phyloP scores from a whole-genome alignment of 2,888 invertebrate species.

The Diloba caeruleocephala region DNA sequence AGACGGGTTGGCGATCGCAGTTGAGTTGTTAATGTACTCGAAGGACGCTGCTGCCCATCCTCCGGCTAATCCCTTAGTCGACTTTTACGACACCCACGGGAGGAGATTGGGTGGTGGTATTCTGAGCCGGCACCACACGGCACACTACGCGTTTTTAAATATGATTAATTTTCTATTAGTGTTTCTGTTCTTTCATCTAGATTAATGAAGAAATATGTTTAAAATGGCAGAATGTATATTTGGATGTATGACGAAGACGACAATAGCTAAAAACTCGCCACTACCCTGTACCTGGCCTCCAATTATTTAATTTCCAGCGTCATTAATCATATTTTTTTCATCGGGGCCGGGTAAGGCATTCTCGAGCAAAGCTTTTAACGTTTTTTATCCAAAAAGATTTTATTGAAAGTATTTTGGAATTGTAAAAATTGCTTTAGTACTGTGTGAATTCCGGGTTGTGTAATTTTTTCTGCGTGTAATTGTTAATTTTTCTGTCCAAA shows the following conservation, averaged over 20 bases:
- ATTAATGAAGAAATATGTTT: no score
- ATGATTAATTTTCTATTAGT: no score
- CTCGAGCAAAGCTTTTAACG: conserved; percentile 76
- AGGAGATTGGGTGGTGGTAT: no score
- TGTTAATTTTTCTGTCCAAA: no score
- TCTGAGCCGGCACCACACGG: no score
- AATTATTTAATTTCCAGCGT: conserved; percentile 83
- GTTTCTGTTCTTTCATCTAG: no score
- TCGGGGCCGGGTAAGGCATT: conserved; percentile 71
- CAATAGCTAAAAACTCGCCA: conserved; percentile 75
- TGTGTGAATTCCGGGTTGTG: conserved; percentile 16
- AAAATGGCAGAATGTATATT: conserved; percentile 14
- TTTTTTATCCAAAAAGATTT: conserved; percentile 62
- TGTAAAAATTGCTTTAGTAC: conserved; percentile 19
- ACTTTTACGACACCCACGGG: no score
- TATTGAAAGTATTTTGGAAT: conserved; percentile 37
- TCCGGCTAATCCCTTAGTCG: no score
- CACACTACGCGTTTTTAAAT: no score
- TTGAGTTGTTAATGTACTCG: no score
- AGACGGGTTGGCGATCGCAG: no score
- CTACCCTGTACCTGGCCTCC: conserved; percentile 72
- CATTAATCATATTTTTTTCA: conserved; percentile 87
- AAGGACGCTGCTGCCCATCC: no score
- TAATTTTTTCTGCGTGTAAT: conserved; percentile 22
- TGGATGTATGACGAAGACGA: conserved; percentile 25